A percentile compares a stretch with the other conserved stretches of the same genome.
These are phyloP conservation scores for Melanitta fusca DNA, from an alignment of 2,797 vertebrate genomes.

Conservation along the genomic window DNA sequence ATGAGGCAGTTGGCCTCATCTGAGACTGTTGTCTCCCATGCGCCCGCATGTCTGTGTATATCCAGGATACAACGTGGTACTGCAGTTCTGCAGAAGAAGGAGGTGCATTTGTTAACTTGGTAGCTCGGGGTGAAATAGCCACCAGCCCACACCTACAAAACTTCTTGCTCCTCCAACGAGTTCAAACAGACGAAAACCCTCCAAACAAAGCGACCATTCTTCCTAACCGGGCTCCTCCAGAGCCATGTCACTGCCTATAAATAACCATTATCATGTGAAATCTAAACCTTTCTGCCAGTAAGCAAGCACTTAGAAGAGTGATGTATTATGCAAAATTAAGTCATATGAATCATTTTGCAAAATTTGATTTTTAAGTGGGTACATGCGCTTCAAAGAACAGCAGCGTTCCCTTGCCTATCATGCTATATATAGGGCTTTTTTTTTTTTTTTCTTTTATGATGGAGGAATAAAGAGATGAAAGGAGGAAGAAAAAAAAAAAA, in stretches of 20 bases:
- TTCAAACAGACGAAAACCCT: not conserved
- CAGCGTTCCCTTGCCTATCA: slow-evolving; percentile 6
- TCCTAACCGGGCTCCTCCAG: slow-evolving; percentile 31
- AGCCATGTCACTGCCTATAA: slow-evolving; percentile 48
- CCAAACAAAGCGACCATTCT: not conserved
- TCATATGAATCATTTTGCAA: slow-evolving; percentile 52
- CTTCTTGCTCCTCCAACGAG: not conserved
- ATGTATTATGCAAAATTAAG: slow-evolving; percentile 59
- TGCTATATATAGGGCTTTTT: slow-evolving; percentile 29
- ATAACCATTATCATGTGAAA: slow-evolving; percentile 49
- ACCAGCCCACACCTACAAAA: not conserved
- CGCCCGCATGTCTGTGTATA: rapidly evolving
- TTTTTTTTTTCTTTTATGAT: not conserved
- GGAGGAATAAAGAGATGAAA: slow-evolving; percentile 32
- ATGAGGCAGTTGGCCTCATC: not conserved
- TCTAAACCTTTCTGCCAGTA: slow-evolving; percentile 35
- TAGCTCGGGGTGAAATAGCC: not conserved
- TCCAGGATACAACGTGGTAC: rapidly evolving
- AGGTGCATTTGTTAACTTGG: not conserved
- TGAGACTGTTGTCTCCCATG: not conserved
- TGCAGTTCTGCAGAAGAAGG: not conserved
- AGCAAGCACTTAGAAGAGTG: slow-evolving; percentile 40
- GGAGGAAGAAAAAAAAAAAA: not conserved
- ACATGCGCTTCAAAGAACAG: slow-evolving; percentile 44
- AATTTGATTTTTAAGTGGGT: slow-evolving; percentile 61